A percentile compares a stretch with the other conserved stretches of the same genome.
Conservation (phyloP, 2,888 invertebrate species). For the Tinea semifulvella region DNA sequence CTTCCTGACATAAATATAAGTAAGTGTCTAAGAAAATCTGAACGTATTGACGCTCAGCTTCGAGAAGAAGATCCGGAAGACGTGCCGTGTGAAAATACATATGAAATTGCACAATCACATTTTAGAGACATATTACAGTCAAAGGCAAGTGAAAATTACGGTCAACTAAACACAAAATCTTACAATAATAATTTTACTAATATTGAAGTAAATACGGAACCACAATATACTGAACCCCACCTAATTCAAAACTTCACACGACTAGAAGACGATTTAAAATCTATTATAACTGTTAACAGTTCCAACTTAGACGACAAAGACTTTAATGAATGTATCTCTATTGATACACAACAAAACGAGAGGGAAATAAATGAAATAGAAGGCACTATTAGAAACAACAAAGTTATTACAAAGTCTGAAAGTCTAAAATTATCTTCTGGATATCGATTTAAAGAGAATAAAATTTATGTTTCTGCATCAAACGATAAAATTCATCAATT, state of each 20-base stretch:
- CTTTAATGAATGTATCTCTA: constrained; percentile 33
- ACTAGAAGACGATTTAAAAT: constrained; percentile 57
- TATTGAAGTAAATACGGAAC: constrained; percentile 24
- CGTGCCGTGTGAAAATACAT: constrained; percentile 49
- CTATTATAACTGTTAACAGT: constrained; percentile 54
- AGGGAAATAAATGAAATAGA: constrained; percentile 61
- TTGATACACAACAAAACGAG: constrained; percentile 56
- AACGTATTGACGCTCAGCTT: constrained; percentile 75
- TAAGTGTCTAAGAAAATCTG: constrained; percentile 74
- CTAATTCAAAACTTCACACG: constrained; percentile 45
- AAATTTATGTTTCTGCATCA: constrained; percentile 43
- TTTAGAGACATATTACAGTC: constrained; percentile 47
- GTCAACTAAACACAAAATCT: constrained; percentile 43
- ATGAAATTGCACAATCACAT: constrained; percentile 54
- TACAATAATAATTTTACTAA: constrained; percentile 22
- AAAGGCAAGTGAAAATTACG: constrained; percentile 45
- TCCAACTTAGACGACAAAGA: constrained; percentile 51
- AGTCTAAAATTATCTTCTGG: constrained; percentile 40
- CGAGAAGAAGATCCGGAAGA: constrained; percentile 61
- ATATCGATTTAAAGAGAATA: constrained; percentile 34
- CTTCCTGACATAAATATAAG: constrained; percentile 76
- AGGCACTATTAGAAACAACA: constrained; percentile 58
- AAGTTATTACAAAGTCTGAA: constrained; percentile 54
- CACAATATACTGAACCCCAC: constrained; percentile 42
- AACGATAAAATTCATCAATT: constrained; percentile 46